These are phyloP conservation scores for Orthonyx spaldingii DNA, from an alignment of 2,113 vertebrate species.

Conservation along the genomic window DNA sequence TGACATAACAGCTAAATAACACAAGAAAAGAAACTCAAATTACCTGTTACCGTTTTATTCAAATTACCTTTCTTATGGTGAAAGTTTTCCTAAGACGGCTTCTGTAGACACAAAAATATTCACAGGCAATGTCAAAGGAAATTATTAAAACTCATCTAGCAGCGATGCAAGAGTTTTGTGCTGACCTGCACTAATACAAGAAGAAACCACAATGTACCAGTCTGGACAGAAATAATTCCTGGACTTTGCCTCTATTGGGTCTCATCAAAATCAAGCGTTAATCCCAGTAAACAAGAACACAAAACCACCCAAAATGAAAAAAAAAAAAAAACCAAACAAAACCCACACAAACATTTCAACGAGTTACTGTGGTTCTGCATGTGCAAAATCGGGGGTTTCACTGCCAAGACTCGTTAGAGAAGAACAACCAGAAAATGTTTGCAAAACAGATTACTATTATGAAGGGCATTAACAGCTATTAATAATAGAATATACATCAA, in stretches of 20 bases:
- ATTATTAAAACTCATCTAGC: not conserved
- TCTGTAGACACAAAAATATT: constrained; percentile 7
- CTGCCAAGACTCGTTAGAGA: constrained; percentile 27
- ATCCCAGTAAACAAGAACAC: not conserved
- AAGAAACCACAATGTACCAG: not conserved
- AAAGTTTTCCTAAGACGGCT: constrained; percentile 31
- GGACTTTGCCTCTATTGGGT: not conserved
- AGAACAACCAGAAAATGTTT: constrained; percentile 7
- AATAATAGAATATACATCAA: constrained; percentile 13
- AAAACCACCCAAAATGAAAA: not conserved
- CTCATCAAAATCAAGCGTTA: not conserved
- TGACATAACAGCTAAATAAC: not conserved
- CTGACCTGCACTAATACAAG: not conserved
- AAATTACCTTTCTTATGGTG: not conserved
- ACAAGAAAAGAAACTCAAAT: constrained; percentile 1
- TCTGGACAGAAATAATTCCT: not conserved
- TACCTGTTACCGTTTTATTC: constrained; percentile 8
- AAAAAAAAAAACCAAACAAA: not conserved
- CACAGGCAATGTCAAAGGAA: not conserved
- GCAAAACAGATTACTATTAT: constrained; percentile 7
- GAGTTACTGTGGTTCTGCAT: not conserved
- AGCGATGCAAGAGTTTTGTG: not conserved
- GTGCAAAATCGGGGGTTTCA: not conserved
- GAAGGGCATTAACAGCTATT: constrained; percentile 21
- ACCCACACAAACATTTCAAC: not conserved